A percentile compares a stretch with the other conserved stretches of the same genome.
Evolutionary conservation across 2,113 vertebrate genomes (phyloP).

Genomic region (Tragelaphus scriptus): DNA sequence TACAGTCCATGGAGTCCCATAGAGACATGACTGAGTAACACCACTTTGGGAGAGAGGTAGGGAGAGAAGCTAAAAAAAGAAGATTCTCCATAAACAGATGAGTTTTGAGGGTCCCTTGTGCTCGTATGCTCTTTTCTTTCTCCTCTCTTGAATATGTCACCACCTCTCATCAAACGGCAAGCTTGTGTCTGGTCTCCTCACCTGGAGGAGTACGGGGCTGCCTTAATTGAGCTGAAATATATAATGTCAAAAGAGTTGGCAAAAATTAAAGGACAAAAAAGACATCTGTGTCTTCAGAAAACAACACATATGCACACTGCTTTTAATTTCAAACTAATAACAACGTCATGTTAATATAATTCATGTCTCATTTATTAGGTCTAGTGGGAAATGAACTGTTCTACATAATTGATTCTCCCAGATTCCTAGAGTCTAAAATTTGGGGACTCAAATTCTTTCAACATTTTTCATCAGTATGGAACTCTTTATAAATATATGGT

Average conservation of each 20-base stretch:
- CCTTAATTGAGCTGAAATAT: background rate
- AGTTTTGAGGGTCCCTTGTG: background rate
- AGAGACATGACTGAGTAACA: background rate
- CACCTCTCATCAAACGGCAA: background rate
- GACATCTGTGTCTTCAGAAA: slow-evolving; percentile 37
- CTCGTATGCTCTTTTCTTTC: background rate
- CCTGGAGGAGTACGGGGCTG: background rate
- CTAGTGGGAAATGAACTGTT: background rate
- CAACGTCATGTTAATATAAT: slow-evolving; percentile 8
- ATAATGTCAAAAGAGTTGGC: background rate
- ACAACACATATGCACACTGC: background rate
- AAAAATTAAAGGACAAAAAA: slow-evolving; percentile 38
- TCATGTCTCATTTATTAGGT: background rate
- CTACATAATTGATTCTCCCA: background rate
- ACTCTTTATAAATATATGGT: background rate
- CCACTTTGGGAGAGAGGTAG: background rate
- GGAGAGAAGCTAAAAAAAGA: background rate
- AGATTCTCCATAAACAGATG: background rate
- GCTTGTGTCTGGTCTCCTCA: background rate
- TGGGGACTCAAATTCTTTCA: background rate
- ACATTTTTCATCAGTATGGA: background rate
- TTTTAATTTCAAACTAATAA: slow-evolving; percentile 41
- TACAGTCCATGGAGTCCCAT: background rate
- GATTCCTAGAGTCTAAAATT: background rate
- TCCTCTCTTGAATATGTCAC: background rate